phyloP scores from a whole-genome alignment of 2,888 invertebrate genomes.

The Lissocephala sabroskyi region DNA sequence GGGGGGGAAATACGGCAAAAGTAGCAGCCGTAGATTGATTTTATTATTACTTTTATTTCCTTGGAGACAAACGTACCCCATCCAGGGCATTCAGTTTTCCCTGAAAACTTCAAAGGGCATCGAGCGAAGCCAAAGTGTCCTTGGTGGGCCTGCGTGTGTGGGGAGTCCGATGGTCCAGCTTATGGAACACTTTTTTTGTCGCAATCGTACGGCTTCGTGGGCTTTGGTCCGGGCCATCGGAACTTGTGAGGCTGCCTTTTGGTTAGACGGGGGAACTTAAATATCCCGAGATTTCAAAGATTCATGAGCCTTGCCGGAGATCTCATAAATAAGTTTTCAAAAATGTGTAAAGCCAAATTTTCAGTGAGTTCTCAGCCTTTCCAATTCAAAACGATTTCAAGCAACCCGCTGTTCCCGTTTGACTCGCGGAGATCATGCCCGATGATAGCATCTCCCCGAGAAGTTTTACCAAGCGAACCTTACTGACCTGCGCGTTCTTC shows the following conservation, averaged over 20 bases:
- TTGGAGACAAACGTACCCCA: constrained; percentile 60
- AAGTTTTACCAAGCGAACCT: no score
- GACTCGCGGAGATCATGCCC: no score
- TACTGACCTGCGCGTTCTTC: no score
- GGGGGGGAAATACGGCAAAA: no score
- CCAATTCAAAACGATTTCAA: no score
- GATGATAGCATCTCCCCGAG: no score
- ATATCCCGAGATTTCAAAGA: neutral
- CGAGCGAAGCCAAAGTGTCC: constrained; percentile 44
- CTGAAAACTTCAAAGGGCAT: constrained; percentile 58
- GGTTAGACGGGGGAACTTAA: neutral
- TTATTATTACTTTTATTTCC: constrained; percentile 63
- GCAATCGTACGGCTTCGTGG: constrained; percentile 39
- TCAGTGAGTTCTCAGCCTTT: neutral
- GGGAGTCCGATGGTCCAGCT: constrained; percentile 28
- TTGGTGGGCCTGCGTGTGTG: constrained; percentile 27
- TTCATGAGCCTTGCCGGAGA: neutral
- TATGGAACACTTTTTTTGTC: constrained; percentile 50
- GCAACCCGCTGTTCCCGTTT: no score
- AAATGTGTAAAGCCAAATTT: neutral
- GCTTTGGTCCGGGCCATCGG: constrained; percentile 23
- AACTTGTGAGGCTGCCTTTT: constrained; percentile 45
- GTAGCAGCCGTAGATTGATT: constrained; percentile 56
- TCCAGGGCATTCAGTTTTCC: constrained; percentile 32
- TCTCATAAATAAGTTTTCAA: neutral